Evolutionary conservation across 2,797 vertebrate species (phyloP).

Genomic region (Ataeniobius toweri): DNA sequence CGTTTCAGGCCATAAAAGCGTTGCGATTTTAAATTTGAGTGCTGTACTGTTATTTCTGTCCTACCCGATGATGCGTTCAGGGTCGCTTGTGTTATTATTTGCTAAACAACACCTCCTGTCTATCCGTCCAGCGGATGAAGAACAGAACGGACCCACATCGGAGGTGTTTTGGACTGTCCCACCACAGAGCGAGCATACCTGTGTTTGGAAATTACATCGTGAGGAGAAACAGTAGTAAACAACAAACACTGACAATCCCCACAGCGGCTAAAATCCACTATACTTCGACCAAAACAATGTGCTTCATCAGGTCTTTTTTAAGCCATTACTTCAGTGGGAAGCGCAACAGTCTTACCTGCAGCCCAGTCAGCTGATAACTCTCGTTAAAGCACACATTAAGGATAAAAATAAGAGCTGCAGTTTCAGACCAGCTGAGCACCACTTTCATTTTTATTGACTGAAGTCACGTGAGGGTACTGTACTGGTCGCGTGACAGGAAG

Average conservation of each 20-base stretch:
- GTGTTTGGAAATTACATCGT: neutral
- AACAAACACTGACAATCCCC: neutral
- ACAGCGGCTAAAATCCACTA: neutral
- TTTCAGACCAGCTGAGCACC: slow-evolving; percentile 36
- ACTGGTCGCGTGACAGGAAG: slow-evolving; percentile 62
- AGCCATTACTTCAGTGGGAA: too few relatives aligned
- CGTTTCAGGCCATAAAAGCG: neutral
- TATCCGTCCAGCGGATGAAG: slow-evolving; percentile 58
- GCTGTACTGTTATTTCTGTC: slow-evolving; percentile 1
- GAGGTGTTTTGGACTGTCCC: slow-evolving; percentile 69
- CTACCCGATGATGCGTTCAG: slow-evolving; percentile 78
- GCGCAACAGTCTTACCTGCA: slow-evolving; percentile 60
- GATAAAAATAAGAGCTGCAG: slow-evolving; percentile 52
- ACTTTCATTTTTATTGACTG: slow-evolving; percentile 74
- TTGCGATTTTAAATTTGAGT: neutral
- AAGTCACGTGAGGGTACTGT: slow-evolving; percentile 67
- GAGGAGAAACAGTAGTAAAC: neutral
- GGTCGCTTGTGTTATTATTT: slow-evolving; percentile 54
- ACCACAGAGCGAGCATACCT: slow-evolving; percentile 82
- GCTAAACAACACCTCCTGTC: slow-evolving; percentile 82
- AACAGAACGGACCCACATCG: slow-evolving; percentile 78
- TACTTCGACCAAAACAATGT: slow-evolving; percentile 15
- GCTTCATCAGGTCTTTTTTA: neutral
- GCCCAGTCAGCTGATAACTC: slow-evolving; percentile 43
- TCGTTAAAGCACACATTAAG: slow-evolving; percentile 50